A percentile compares a stretch with the other conserved stretches of the same genome.
Evolutionary conservation across 2,797 vertebrate species (phyloP).

Genomic region (Enteromius viviparus): DNA sequence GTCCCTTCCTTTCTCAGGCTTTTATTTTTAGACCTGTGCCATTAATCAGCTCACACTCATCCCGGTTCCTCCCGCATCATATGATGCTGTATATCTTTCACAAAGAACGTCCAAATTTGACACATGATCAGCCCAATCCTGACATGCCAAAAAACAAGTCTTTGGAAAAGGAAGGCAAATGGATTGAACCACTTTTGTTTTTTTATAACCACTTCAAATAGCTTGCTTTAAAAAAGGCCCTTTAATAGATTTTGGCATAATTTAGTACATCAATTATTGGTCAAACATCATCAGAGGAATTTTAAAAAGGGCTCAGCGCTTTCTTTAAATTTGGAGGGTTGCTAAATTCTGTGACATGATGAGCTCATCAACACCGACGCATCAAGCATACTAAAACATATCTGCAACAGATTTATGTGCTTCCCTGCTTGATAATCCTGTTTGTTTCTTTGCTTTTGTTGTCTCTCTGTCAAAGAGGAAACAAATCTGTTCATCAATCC

Average conservation of each 20-base stretch:
- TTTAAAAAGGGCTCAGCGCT: not conserved
- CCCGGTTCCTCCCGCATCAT: not conserved
- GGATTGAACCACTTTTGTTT: not conserved
- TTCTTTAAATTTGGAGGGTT: no score
- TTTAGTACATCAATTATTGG: not conserved
- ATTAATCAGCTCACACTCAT: conserved; percentile 13
- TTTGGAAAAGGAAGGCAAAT: not conserved
- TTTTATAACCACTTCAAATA: not conserved
- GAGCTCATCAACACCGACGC: not conserved
- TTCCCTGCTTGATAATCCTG: conserved; percentile 6
- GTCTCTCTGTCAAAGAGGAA: not conserved
- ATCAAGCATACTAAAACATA: not conserved
- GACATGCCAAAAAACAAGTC: not conserved
- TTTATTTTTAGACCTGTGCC: conserved; percentile 41
- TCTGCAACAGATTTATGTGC: conserved; percentile 1
- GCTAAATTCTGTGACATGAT: no score
- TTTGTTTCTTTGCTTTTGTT: not conserved
- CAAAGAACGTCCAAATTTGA: not conserved
- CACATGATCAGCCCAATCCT: not conserved
- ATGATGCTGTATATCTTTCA: conserved; percentile 16
- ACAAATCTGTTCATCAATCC: conserved; percentile 16
- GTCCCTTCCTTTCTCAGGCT: conserved; percentile 30
- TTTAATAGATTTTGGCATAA: not conserved
- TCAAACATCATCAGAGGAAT: not conserved
- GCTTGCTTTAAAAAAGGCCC: not conserved